Evolutionary conservation across 2,888 invertebrate species (phyloP).

Genomic region (Microchrysa polita): DNA sequence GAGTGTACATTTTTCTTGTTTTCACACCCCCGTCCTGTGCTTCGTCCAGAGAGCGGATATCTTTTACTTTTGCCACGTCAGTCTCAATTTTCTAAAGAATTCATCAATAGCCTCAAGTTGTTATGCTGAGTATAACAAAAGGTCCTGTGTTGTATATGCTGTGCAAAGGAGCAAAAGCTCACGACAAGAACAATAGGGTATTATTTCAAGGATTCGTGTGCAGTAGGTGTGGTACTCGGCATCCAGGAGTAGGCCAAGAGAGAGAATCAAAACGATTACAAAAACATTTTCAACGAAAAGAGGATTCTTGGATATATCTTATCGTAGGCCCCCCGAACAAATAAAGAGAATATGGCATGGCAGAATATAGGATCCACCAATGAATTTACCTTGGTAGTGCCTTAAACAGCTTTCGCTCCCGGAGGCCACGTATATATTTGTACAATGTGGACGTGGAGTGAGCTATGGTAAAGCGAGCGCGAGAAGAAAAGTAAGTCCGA

Average conservation of each 20-base stretch:
- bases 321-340: too few species aligned
- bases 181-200: neutral
- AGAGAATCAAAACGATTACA: too few species aligned
- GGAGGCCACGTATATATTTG: neutral
- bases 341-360: too few species aligned
- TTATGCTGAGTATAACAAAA: slow-evolving; percentile 8
- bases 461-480: neutral
- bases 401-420: too few species aligned
- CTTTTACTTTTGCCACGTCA: neutral
- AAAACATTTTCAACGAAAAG: too few species aligned
- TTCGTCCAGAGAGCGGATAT: neutral
- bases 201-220: neutral
- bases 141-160: too few species aligned
- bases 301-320: too few species aligned
- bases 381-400: neutral
- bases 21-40: neutral
- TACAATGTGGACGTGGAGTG: neutral
- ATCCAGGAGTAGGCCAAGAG: neutral
- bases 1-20: neutral
- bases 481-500: neutral
- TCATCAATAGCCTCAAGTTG: slow-evolving; percentile 10
- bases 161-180: too few species aligned
- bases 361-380: too few species aligned
- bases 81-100: slow-evolving; percentile 1
- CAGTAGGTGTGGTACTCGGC: too few species aligned